Base-by-base conservation (phyloP, 2,888 invertebrate genomes). In the Meghimatium bilineatum region DNA sequence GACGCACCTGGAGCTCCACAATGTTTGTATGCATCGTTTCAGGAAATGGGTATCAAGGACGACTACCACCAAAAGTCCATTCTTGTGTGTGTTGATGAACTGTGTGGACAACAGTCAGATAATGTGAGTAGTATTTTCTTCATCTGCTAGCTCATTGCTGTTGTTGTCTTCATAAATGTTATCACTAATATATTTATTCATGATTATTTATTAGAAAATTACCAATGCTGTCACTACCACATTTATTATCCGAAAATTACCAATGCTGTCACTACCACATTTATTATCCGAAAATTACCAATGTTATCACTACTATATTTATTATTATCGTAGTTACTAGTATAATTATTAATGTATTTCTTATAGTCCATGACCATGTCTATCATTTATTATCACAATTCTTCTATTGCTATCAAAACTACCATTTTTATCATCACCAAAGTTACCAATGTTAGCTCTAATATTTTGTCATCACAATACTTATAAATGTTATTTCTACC, bases 31-130 rank as follows among this genome's bases (percentile, higher is more conserved):
- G 32, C 72, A 78, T 72, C 72, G 69, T 94, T 94, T 67, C 93
- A 96, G 96, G 95, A 95, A 92, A 95, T 96, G 95, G 96, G 96
- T 87, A 96, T 96, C 90, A 95, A 95, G 92, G 96, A 96, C 94
- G 95, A 96, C 87, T 96, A 95, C 91, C 96, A 96, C 92, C 96
- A 96, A 91, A 95, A 95, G 91, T 95, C 96, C 80, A 95, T 96
- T 89, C 93, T 96, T 87, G 95, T 95, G 71, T 95, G 96, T 92
- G 95, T 96, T 87, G 95, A 95, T 91, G 96, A 96, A 92, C 94
- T 96, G 82, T 95, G 95, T 87, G 90, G 91, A 34, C 87, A 88
- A 80, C 88, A 89, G 72, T 86, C 90, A 34, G 91, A 91, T 66
- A 77, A 76, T 87, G 92, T 92, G 86, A 89, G 90, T 89, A 44